These are phyloP conservation scores for Podarcis lilfordi DNA, from an alignment of 2,797 vertebrate genomes.

Conservation along the genomic window DNA sequence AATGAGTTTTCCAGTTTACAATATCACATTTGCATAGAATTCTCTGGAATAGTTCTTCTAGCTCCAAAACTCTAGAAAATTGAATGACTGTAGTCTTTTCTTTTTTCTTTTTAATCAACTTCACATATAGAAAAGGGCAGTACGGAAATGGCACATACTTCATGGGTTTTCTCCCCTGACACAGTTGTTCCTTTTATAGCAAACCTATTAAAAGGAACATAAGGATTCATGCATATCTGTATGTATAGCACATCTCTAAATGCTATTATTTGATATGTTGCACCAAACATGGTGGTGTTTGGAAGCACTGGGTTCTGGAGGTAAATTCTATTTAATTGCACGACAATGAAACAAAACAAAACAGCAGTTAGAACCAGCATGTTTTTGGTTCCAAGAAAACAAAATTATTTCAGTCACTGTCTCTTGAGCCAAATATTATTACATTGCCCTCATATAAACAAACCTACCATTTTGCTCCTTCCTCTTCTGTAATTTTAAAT, in stretches of 20 bases:
- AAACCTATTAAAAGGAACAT: not conserved
- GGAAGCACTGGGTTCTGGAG: not conserved
- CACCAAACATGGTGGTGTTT: not conserved
- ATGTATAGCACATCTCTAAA: not conserved
- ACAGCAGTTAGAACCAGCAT: not conserved
- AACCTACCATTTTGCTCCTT: not conserved
- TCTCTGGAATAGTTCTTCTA: not conserved
- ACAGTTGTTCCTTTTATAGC: not conserved
- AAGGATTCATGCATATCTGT: no score
- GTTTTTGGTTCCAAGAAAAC: conserved; percentile 4
- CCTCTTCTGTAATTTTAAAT: not conserved
- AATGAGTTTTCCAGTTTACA: not conserved
- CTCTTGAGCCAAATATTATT: not conserved
- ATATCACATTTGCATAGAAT: not conserved
- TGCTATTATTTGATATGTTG: not conserved
- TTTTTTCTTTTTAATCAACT: not conserved
- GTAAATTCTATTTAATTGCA: not conserved
- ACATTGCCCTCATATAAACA: not conserved
- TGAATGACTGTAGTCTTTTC: not conserved
- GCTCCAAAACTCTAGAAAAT: not conserved
- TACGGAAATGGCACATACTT: not conserved
- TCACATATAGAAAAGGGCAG: not conserved
- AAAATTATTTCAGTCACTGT: not conserved
- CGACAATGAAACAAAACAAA: not conserved
- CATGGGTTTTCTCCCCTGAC: not conserved